Evolutionary conservation across 2,113 vertebrate genomes (phyloP).

Genomic region (Plotosus lineatus): DNA sequence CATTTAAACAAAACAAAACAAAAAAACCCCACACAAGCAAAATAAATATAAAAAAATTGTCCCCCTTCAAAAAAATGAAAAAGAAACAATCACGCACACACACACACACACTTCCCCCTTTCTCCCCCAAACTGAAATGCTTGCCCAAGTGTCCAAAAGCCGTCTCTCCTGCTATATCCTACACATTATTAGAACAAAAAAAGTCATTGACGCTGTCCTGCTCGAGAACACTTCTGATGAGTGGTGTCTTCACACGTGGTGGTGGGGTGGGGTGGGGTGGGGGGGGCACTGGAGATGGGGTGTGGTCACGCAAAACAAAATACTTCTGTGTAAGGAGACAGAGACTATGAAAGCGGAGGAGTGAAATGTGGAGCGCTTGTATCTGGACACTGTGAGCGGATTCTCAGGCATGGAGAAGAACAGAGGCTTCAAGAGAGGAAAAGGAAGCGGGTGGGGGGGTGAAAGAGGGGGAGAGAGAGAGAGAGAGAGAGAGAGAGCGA

Average conservation of each 20-base stretch:
- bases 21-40: constrained; percentile 86
- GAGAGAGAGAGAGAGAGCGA: neutral
- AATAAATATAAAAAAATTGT: constrained; percentile 68
- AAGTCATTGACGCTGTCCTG: constrained; percentile 56
- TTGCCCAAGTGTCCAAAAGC: constrained; percentile 75
- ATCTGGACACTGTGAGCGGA: constrained; percentile 87
- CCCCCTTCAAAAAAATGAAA: constrained; percentile 65
- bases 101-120: constrained; percentile 69
- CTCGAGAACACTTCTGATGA: constrained; percentile 85
- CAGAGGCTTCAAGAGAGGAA: constrained; percentile 47
- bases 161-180: constrained; percentile 76
- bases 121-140: constrained; percentile 85
- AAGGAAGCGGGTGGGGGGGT: neutral
- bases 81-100: constrained; percentile 19
- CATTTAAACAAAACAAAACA: constrained; percentile 87
- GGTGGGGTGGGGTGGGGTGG: neutral
- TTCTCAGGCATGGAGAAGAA: constrained; percentile 91
- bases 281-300: constrained; percentile 63
- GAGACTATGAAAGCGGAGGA: neutral
- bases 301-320: constrained; percentile 88
- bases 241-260: constrained; percentile 46
- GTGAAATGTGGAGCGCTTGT: constrained; percentile 52
- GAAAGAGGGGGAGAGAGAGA: neutral
- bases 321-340: constrained; percentile 77
- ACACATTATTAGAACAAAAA: constrained; percentile 38